phyloP scores from a whole-genome alignment of 2,797 vertebrate genomes.

The Argya squamiceps region DNA sequence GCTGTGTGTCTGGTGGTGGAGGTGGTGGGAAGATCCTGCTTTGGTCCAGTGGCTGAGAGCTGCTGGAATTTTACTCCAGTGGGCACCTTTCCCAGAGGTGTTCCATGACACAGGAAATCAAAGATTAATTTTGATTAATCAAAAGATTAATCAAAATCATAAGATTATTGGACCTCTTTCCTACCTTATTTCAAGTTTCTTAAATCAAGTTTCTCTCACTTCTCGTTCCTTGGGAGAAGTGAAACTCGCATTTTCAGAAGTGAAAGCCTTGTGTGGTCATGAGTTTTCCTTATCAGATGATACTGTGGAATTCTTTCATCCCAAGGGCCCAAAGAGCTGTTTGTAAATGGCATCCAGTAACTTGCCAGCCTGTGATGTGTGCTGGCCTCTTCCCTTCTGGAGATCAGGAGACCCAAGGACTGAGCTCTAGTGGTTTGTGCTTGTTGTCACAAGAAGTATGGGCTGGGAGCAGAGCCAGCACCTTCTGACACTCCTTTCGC shows the following conservation, averaged over 20 bases:
- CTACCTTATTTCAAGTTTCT: background rate
- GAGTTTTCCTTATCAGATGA: slow-evolving; percentile 36
- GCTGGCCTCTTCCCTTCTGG: background rate
- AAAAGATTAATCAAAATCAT: background rate
- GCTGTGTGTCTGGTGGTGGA: background rate
- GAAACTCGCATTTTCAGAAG: slow-evolving; percentile 40
- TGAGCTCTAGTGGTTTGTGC: background rate
- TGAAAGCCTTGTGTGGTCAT: background rate
- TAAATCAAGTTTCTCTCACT: background rate
- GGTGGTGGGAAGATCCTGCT: background rate
- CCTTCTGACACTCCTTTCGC: background rate
- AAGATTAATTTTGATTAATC: background rate
- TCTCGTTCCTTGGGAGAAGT: slow-evolving; percentile 6
- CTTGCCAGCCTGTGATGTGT: background rate
- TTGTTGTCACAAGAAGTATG: background rate
- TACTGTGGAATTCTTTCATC: slow-evolving; percentile 14
- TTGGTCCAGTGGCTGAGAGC: background rate
- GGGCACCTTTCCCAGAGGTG: background rate
- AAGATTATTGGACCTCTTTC: background rate
- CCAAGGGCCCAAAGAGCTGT: background rate
- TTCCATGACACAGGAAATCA: background rate
- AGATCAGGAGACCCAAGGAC: background rate
- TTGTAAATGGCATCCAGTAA: background rate
- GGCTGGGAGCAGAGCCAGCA: background rate
- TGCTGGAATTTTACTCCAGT: background rate